Evolutionary conservation across 2,888 invertebrate genomes (phyloP).

Genomic region (Scaptomyza caliginosa): DNA sequence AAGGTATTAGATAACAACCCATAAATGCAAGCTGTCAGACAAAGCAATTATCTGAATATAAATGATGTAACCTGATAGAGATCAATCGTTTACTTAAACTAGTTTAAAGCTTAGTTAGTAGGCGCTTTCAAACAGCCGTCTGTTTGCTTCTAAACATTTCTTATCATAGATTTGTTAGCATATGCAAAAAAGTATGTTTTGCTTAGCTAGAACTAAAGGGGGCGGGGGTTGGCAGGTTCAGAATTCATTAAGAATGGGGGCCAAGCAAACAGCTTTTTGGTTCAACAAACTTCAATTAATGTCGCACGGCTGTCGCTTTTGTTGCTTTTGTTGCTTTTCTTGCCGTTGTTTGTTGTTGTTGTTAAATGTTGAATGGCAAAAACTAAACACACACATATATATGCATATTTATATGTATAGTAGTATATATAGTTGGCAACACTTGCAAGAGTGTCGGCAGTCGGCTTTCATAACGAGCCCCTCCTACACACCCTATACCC

Average conservation of each 20-base stretch:
- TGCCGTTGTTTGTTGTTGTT: slow-evolving; percentile 36
- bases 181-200: slow-evolving; percentile 15
- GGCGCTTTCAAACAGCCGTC: too few relatives aligned
- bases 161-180: slow-evolving; percentile 1
- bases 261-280: slow-evolving; percentile 72
- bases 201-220: neutral
- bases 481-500: neutral
- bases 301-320: slow-evolving; percentile 64
- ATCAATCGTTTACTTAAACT: too few relatives aligned
- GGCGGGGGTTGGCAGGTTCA: neutral
- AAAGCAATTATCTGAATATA: neutral
- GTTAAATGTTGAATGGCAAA: slow-evolving; percentile 59
- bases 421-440: slow-evolving; percentile 46
- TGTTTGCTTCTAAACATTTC: neutral
- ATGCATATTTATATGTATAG: neutral
- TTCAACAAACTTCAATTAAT: slow-evolving; percentile 79
- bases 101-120: too few relatives aligned
- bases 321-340: slow-evolving; percentile 41
- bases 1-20: neutral
- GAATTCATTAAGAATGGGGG: slow-evolving; percentile 39
- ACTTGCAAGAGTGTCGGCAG: slow-evolving; percentile 65
- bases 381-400: slow-evolving; percentile 19
- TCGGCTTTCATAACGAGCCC: slow-evolving; percentile 60
- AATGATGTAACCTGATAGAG: neutral
- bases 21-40: neutral